Base-by-base conservation (phyloP, 2,888 invertebrate genomes). In the Drosophila affinis region DNA sequence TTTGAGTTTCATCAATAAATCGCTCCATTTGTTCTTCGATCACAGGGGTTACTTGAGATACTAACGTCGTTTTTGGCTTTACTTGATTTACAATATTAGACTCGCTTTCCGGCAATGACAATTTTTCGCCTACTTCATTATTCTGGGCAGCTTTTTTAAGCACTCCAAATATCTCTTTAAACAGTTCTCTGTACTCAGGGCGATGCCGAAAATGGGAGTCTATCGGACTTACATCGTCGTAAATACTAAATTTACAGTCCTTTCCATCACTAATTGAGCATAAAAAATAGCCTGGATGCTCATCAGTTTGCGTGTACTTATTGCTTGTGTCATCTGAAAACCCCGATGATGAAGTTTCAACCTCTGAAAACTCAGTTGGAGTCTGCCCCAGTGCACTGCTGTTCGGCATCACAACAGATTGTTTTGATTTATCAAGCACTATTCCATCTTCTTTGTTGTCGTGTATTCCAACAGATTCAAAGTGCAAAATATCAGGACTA, bases 241-340 rank as follows among this genome's bases (percentile, higher is more conserved):
- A 97, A 89, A 97, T 97, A 91, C 96, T 97, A 90, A 97, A 96
- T 79, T 96, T 95, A 91, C 96, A 96, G 90, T 97, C 96, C 80
- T 96, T 96, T 12, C 97, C 97, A 89, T 97, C 97, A 58, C 95
- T 96, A 72, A 97, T 96, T 1, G 96, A 96, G 92, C 96, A 97
- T 57, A 97, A 93, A 91, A 97, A 96, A 17, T 96, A 96, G n/a
- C 96, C 97, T 0, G 95, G 95, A 12, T 95, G 93, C 72, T 94
- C 94, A 73, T 97, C 97, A 0, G 97, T 97, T 90, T 97, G 97
- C 5, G 97, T 97, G 3, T 94, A 94, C 89, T 96, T 97, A 91
- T 96, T 96, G 91, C 95, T 95, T 1, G 96, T 96, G 91, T 97
- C 97, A 88, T 97, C 97, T 0, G 95, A 95, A 90, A 96, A 97